Evolutionary conservation across 2,797 vertebrate genomes (phyloP), one percentile per base, ranked within the genome.

Genomic region (Takifugu ocellatus): DNA sequence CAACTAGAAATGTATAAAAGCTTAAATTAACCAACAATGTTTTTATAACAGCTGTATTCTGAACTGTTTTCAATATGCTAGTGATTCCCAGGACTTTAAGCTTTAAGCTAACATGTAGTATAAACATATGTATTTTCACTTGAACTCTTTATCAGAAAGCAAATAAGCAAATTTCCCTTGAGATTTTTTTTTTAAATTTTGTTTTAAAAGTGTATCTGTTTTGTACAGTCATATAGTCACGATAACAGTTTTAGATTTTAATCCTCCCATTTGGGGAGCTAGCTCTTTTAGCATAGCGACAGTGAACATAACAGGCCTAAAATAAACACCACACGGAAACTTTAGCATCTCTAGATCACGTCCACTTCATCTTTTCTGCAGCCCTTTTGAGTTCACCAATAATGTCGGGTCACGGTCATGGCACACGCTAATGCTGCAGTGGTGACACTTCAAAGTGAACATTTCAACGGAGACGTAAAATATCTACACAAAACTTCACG

Each of bases 371-470:
- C 31, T 45, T 27, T n/a, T 51, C 46, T 50, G 24, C 6, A 36
- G 15, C 8, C 49, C 62, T 48, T 51, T 43, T 63, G 26, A 55
- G 33, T 50, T 61, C 44, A 53, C 52, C 70, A 74, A 70, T 53
- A 72, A 58, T 68, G 59, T 74, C 60, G 53, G 61, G 50, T 61
- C 36, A 82, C 70, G 71, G 61, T 52, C 54, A 72, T 83, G 82
- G 77, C 77, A 86, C 74, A 66, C 59, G 78, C 50, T 82, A 77
- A 54, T 75, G 69, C 71, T 66, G 68, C 36, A 21, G 59, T 82
- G 70, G 68, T 66, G 64, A 58, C 70, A 61, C 58, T 70, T 56
- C 52, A 39, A 39, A 14, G 31, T 10, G 9, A 33, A 82, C 68
- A 65, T 60, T 59, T 73, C 61, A 77, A 84, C 78, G 67, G 33